A percentile compares a stretch with the other conserved stretches of the same genome.
Conservation (phyloP, 2,113 vertebrate genomes). For the Caracal caracal region DNA sequence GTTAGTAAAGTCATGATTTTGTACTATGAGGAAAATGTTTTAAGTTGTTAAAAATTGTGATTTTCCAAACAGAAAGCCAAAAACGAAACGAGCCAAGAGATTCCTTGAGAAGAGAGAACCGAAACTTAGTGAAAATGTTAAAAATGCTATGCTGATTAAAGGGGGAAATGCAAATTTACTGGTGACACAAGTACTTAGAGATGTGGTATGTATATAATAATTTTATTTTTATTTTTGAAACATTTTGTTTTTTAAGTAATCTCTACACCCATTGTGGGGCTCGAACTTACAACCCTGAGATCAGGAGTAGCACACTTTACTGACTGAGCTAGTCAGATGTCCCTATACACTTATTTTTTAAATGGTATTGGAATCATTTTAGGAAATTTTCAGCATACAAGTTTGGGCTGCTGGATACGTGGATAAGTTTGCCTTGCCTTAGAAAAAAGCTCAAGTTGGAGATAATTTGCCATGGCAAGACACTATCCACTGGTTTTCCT, state of each 20-base stretch:
- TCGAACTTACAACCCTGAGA: background rate
- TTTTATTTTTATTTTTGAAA: background rate
- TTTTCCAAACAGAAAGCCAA: constrained; percentile 91
- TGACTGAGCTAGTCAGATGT: background rate
- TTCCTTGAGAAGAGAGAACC: constrained; percentile 94
- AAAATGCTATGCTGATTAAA: constrained; percentile 95
- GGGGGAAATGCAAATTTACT: constrained; percentile 93
- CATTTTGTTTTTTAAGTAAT: background rate
- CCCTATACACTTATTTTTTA: background rate
- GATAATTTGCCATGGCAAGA: background rate
- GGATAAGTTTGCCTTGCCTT: background rate
- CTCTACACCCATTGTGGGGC: background rate
- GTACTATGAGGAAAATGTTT: background rate
- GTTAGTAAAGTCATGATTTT: constrained; percentile 23
- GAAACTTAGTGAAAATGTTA: constrained; percentile 92
- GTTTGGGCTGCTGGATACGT: background rate
- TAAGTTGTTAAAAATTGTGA: constrained; percentile 56
- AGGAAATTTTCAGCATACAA: background rate
- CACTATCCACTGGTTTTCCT: background rate
- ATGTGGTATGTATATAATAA: constrained; percentile 89
- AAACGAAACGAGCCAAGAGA: constrained; percentile 95
- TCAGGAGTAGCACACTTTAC: background rate
- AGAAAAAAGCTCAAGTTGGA: background rate
- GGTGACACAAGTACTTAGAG: constrained; percentile 92
- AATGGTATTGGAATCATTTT: background rate